phyloP scores from a whole-genome alignment of 2,113 vertebrate species.

The Sporophila hypoxantha region DNA sequence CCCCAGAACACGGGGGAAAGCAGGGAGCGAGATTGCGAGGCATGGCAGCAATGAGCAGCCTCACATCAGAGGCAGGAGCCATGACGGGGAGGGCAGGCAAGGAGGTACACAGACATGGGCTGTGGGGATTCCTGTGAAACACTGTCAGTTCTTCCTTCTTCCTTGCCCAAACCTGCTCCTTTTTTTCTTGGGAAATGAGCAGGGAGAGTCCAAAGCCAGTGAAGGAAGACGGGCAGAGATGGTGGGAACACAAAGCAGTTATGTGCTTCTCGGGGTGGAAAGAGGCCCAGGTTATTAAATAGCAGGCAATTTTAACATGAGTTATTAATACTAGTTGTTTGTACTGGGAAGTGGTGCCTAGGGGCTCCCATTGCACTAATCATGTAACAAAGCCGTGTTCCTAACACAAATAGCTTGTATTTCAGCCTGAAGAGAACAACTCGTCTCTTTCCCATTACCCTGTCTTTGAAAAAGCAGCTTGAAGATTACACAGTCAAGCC shows the following conservation, averaged over 20 bases:
- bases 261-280: background rate
- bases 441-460: background rate
- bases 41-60: background rate
- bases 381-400: slow-evolving; percentile 35
- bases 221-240: background rate
- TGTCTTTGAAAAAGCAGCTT: background rate
- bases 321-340: slow-evolving; percentile 51
- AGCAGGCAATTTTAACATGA: slow-evolving; percentile 26
- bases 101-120: background rate
- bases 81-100: rapidly evolving
- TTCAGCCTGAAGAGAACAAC: slow-evolving; percentile 38
- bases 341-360: slow-evolving; percentile 42
- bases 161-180: background rate
- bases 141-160: background rate
- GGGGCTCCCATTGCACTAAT: slow-evolving; percentile 44
- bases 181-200: background rate
- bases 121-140: background rate
- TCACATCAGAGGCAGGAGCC: background rate
- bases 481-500: slow-evolving; percentile 14
- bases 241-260: background rate
- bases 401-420: slow-evolving; percentile 33
- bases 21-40: rapidly evolving
- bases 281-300: slow-evolving; percentile 35
- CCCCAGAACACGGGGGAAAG: background rate
- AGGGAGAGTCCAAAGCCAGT: background rate